phyloP scores from a whole-genome alignment of 2,113 vertebrate genomes.

The Halcyon senegalensis region DNA sequence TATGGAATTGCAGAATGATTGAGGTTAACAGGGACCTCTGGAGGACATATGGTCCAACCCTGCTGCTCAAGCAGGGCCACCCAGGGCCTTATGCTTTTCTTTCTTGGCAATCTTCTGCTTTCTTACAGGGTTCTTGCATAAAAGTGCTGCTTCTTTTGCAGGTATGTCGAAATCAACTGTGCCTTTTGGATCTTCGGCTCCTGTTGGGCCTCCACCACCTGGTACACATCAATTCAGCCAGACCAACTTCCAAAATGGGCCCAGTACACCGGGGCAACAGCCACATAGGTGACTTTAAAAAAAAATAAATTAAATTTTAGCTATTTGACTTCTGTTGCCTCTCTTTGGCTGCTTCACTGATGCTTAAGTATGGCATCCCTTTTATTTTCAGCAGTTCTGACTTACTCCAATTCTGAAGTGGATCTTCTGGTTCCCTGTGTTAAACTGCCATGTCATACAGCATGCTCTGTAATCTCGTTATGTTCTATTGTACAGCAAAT shows the following conservation, averaged over 20 bases:
- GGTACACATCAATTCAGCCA: slow-evolving; percentile 72
- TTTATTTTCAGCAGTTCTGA: background rate
- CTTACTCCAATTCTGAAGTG: background rate
- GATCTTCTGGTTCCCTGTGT: background rate
- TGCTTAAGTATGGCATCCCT: background rate
- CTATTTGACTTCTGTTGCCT: background rate
- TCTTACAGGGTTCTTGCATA: background rate
- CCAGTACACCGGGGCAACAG: slow-evolving; percentile 59
- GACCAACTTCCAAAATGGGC: slow-evolving; percentile 77
- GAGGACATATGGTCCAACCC: background rate
- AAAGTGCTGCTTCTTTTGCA: slow-evolving; percentile 51
- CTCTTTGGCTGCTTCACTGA: background rate
- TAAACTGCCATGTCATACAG: background rate
- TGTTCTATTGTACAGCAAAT: background rate
- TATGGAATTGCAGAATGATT: background rate
- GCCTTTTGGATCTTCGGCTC: slow-evolving; percentile 69
- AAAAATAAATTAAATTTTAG: background rate
- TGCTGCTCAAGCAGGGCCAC: background rate
- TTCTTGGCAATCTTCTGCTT: background rate
- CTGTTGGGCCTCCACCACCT: slow-evolving; percentile 69
- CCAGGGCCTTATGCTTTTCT: background rate
- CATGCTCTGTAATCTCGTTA: background rate
- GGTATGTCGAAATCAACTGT: slow-evolving; percentile 80
- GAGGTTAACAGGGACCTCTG: background rate
- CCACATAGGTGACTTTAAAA: slow-evolving; percentile 77